phyloP scores from a whole-genome alignment of 2,113 vertebrate species.

The Brachypteracias leptosomus region DNA sequence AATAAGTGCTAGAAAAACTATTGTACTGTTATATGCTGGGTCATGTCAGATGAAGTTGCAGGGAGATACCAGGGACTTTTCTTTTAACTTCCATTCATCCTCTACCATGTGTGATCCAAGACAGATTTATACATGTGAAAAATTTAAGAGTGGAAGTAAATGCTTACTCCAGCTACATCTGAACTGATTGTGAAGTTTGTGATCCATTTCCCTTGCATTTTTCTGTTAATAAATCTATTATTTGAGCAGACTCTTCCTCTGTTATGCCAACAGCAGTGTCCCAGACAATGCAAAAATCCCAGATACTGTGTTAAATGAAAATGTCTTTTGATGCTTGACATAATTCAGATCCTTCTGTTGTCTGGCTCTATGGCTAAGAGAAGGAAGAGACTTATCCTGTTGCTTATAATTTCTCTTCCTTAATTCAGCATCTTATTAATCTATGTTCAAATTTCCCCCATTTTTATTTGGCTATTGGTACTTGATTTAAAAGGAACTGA shows the following conservation, averaged over 20 bases:
- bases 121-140: neutral
- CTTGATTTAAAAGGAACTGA: neutral
- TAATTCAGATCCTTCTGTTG: neutral
- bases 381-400: neutral
- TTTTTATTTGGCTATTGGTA: neutral
- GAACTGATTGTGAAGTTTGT: neutral
- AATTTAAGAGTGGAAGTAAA: neutral
- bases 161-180: neutral
- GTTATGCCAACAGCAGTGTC: neutral
- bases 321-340: neutral
- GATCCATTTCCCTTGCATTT: neutral
- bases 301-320: neutral
- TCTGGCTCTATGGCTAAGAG: neutral
- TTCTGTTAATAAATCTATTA: neutral
- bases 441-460: neutral
- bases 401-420: neutral
- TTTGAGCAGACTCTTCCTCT: neutral
- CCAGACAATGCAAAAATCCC: neutral
- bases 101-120: neutral
- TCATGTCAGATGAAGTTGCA: neutral
- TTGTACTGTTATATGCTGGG: neutral
- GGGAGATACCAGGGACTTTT: neutral
- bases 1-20: neutral
- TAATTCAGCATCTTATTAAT: neutral
- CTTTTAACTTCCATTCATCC: neutral